A percentile compares a stretch with the other conserved stretches of the same genome.
Conservation (phyloP, 2,113 vertebrate genomes). For the Pygoscelis adeliae region DNA sequence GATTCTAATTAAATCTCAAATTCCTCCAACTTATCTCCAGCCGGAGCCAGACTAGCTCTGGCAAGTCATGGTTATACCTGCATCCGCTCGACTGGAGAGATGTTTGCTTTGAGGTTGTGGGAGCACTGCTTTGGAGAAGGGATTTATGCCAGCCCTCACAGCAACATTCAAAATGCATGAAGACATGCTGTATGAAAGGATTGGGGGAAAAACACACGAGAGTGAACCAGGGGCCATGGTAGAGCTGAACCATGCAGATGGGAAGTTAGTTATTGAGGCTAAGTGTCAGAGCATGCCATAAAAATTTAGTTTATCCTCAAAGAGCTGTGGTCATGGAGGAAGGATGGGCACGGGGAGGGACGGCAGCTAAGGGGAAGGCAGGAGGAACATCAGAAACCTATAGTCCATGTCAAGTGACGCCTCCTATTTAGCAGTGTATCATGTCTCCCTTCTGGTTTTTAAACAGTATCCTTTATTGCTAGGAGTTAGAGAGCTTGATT, state of each 20-base stretch:
- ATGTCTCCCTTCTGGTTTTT: slow-evolving; percentile 43
- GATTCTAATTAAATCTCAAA: background rate
- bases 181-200: slow-evolving; percentile 8
- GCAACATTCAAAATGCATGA: slow-evolving; percentile 24
- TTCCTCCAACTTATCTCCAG: background rate
- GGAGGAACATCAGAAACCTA: background rate
- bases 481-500: slow-evolving; percentile 27
- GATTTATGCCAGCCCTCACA: slow-evolving; percentile 4
- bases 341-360: background rate
- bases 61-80: background rate
- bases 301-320: slow-evolving; percentile 28
- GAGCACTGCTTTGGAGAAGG: background rate
- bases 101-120: background rate
- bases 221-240: background rate
- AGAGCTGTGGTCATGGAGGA: background rate
- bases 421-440: slow-evolving; percentile 6
- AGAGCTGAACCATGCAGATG: background rate
- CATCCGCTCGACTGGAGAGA: background rate
- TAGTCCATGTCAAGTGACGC: background rate
- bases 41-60: background rate
- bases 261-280: background rate
- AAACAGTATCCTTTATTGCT: slow-evolving; percentile 27
- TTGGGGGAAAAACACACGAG: background rate
- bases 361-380: background rate
- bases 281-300: slow-evolving; percentile 3